Conservation (phyloP, 1,140 invertebrate species). For the Aradophagus sp. region DNA sequence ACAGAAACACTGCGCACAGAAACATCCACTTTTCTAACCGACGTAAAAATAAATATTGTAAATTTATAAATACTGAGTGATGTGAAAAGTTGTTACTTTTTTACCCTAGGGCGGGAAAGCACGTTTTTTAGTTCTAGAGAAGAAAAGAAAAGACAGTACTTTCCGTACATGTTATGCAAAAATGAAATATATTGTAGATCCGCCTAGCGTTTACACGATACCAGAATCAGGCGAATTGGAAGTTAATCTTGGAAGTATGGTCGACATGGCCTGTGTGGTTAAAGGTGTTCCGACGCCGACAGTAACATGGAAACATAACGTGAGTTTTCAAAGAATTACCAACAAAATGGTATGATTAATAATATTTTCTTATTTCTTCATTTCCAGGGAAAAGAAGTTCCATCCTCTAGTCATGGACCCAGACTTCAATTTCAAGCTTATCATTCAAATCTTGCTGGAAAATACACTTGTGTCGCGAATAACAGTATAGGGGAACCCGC, state of each 20-base stretch:
- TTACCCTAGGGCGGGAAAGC: no score
- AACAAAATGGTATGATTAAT: no score
- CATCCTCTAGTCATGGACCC: slow-evolving; percentile 78
- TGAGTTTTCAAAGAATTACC: no score
- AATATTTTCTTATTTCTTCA: no score
- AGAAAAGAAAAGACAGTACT: no score
- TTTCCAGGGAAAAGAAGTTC: slow-evolving; percentile 78
- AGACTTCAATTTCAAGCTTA: slow-evolving; percentile 81
- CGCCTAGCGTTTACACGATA: slow-evolving; percentile 80
- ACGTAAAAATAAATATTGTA: no score
- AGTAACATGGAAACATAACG: slow-evolving; percentile 82
- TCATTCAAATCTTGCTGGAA: slow-evolving; percentile 79
- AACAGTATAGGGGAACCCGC: slow-evolving; percentile 85
- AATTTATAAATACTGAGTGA: no score
- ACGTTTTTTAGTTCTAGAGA: no score
- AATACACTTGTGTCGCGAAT: slow-evolving; percentile 82
- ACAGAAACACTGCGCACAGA: no score
- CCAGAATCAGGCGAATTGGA: slow-evolving; percentile 81
- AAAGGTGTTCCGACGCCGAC: slow-evolving; percentile 81
- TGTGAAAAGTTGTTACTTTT: no score
- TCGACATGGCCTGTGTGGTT: slow-evolving; percentile 81
- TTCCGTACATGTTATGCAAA: no score
- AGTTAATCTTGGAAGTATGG: slow-evolving; percentile 81
- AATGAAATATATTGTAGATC: slow-evolving; percentile 73
- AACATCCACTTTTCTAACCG: no score